Base-by-base conservation (phyloP, 2,797 vertebrate species). In the Rhincodon typus region DNA sequence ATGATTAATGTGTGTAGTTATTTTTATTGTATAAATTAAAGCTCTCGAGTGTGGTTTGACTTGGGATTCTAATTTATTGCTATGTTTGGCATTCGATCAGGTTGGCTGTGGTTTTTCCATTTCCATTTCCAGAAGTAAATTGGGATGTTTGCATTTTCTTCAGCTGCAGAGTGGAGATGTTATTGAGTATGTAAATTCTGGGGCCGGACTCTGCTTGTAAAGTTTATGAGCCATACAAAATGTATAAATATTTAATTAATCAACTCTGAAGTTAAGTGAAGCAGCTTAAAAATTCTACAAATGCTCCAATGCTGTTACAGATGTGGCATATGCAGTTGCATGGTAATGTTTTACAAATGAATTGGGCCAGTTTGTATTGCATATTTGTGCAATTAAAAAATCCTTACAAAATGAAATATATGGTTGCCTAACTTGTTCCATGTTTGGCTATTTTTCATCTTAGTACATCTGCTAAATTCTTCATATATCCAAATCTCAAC, bases 11-110 rank as follows among this genome's bases (percentile, higher is more conserved):
- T 57, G 96, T 34, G 95, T 96, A 84, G 94, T 96, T 96, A 91
- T 67, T 96, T 96, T 97, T 96, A 94, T 96, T 96, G 84, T 96
- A 96, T 96, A 96, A 96, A 97, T 96, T 96, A 97, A 96, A 96
- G 96, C 87, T 96, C 94, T 96, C 94, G 96, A 87, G 94, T 96
- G 77, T 96, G 90, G 96, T 95, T 97, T 96, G 96, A 96, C 96
- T 96, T 62, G 90, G 96, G 94, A 96, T 53, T 50, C 70, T 96
- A 86, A 97, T 97, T 97, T 96, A 96, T 96, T 96, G 96, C 96
- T 97, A 97, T 96, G 94, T 69, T 96, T 97, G 96, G 96, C 96
- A 91, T 66, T 87, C 23, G 21, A 95, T 97, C 72, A 96, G 66
- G 57, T 95, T 96, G 94, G 96, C 96, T 97, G 96, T 96, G 97